Evolutionary conservation across 2,113 vertebrate genomes (phyloP).

Genomic region (Deroptyus accipitrinus): DNA sequence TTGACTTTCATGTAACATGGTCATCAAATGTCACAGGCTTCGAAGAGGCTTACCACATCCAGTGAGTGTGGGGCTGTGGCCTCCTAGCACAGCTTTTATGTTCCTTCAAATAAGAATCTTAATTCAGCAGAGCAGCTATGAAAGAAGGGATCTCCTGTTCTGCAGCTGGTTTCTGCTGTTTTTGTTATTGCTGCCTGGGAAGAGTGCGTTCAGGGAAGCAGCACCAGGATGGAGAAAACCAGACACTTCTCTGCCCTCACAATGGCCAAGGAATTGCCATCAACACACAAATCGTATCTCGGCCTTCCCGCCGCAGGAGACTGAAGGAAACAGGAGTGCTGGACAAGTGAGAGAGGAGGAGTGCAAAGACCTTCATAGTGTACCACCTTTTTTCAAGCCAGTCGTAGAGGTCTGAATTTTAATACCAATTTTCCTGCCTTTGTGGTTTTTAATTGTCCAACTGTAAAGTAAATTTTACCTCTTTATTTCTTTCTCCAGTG

Average conservation of each 20-base stretch:
- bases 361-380: not conserved
- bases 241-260: not conserved
- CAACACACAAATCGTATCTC: accelerated
- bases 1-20: not conserved
- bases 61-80: accelerated
- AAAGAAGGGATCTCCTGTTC: not conserved
- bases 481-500: not conserved
- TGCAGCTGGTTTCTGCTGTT: not conserved
- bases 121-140: not conserved
- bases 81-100: not conserved
- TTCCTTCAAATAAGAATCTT: not conserved
- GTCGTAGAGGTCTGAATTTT: not conserved
- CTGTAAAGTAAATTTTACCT: not conserved
- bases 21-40: not conserved
- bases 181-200: not conserved
- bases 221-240: not conserved
- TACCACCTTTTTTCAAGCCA: not conserved
- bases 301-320: accelerated
- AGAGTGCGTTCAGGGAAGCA: not conserved
- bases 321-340: not conserved
- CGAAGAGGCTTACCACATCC: not conserved
- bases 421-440: not conserved
- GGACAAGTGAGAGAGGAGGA: not conserved
- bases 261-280: not conserved
- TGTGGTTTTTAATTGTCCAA: not conserved